These are phyloP conservation scores for Nasalis larvatus DNA, from an alignment of 2,113 vertebrate genomes.

Conservation along the genomic window DNA sequence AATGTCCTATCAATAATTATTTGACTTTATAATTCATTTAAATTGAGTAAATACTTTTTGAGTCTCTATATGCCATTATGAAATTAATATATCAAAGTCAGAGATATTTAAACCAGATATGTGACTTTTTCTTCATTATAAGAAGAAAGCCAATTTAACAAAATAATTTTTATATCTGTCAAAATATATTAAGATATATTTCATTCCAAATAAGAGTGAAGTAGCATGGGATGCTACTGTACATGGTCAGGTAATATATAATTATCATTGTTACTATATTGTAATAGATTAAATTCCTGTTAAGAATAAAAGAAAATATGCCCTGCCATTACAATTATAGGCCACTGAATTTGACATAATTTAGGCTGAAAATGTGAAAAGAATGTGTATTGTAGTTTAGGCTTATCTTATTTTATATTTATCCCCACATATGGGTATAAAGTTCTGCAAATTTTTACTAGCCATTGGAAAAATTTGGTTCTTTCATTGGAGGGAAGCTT, in stretches of 20 bases:
- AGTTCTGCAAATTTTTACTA: neutral
- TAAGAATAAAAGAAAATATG: slow-evolving; percentile 14
- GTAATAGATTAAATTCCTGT: neutral
- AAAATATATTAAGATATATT: slow-evolving; percentile 17
- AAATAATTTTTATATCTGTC: neutral
- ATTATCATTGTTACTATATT: neutral
- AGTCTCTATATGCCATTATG: neutral
- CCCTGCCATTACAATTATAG: neutral
- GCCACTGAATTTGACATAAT: neutral
- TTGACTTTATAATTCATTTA: slow-evolving; percentile 40
- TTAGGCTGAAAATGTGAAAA: neutral
- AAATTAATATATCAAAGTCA: slow-evolving; percentile 8
- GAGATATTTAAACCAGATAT: neutral
- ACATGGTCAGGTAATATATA: neutral
- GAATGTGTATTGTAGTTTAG: neutral
- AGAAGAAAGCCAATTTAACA: neutral
- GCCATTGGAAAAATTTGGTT: neutral
- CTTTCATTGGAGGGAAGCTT: neutral
- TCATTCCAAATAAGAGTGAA: neutral
- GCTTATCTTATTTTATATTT: neutral
- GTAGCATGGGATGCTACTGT: neutral
- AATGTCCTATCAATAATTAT: neutral
- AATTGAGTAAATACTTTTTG: slow-evolving; percentile 9
- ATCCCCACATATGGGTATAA: neutral
- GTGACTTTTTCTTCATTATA: neutral